Base-by-base conservation (phyloP, 2,797 vertebrate genomes). In the Spinus olivaceus region DNA sequence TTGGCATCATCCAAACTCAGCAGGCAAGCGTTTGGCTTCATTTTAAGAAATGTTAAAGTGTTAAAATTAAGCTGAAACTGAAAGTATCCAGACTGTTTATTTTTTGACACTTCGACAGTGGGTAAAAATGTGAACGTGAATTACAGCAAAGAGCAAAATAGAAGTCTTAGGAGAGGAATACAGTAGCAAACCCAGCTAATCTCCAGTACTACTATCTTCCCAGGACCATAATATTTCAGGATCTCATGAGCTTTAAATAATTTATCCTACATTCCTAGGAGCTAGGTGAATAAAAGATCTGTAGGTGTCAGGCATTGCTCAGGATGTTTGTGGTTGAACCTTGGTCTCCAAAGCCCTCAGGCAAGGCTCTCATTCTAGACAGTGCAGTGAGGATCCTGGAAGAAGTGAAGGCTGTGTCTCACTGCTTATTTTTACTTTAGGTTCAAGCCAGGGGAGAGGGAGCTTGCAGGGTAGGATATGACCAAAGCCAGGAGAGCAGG, bases 11-110 rank as follows among this genome's bases (percentile, higher is more conserved):
- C 53, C 63, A 91, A 86, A 90, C 42, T 67, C 56, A 18, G 66
- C 56, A 89, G 66, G 81, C 66, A 85, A 91, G 37, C 3, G 3
- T 81, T 66, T 89, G 92, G 67, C 64, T 93, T 89, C 41, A 66
- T 85, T 91, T 92, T 89, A 85, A 85, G 33, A 92, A 94, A 84
- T 56, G 28, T 35, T 57, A 3, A 63, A 74, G 61, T 95, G 61
- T 54, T 94, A 92, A 94, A 94, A 86, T 74, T 61, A 32, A 65
- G 81, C 69, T 78, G 87, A 91, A 94, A 86, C 33, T 54, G 86
- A 87, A 91, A 93, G 10, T 67, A 81, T 91, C 72, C 91, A 83
- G 91, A 67, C 54, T 74, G 41, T 39, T 41, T 92, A 27, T 64
- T 72, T 85, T 88, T 67, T 81, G 87, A 67, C 72, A 57, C 37